Evolutionary conservation across 2,113 vertebrate genomes (phyloP), one percentile per base, ranked within the genome.

Genomic region (Eulacestoma nigropectus): DNA sequence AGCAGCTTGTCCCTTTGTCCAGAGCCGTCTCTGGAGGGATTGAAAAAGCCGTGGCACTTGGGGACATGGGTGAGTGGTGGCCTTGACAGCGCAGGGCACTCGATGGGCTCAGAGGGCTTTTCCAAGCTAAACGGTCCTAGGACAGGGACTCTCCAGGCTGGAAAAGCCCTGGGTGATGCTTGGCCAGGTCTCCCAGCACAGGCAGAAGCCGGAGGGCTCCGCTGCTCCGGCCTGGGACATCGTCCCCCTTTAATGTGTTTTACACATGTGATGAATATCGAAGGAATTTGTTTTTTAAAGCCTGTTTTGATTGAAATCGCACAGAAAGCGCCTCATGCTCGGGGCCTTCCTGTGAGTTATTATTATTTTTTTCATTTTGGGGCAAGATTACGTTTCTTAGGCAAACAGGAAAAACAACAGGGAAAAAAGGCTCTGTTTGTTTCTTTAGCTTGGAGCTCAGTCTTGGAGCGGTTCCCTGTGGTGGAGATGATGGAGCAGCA

Each of bases 361-460:
- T 87, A 92, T 96, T 95, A 89, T 97, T 95, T 96, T 84, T 93
- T 95, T 96, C 92, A 95, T 97, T 97, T 95, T 2, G 17, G 47
- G 76, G 81, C 55, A 93, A 95, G 94, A 96, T 95, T 97, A 90
- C 82, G 84, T 96, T 96, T 93, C 95, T 96, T 96, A 94, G 92
- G 70, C 90, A 96, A 96, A 95, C 96, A 97, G 95, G 95, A 97
- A 96, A 95, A 96, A 96, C 93, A 96, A 96, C 74, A 9, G 94
- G 91, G 72, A 82, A 93, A 93, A 96, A 93, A 92, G 95, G 57
- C 74, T 57, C 39, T 96, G 92, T 95, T 97, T 97, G 89, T 97
- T 97, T 95, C 96, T 96, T 94, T 89, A 95, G 91, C 85, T 93
- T 52, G 78, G 75, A 91, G 82, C 72, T 92, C 55, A 33, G 13